These are phyloP conservation scores for Protonibea diacanthus DNA, from an alignment of 2,797 vertebrate genomes.

Conservation along the genomic window DNA sequence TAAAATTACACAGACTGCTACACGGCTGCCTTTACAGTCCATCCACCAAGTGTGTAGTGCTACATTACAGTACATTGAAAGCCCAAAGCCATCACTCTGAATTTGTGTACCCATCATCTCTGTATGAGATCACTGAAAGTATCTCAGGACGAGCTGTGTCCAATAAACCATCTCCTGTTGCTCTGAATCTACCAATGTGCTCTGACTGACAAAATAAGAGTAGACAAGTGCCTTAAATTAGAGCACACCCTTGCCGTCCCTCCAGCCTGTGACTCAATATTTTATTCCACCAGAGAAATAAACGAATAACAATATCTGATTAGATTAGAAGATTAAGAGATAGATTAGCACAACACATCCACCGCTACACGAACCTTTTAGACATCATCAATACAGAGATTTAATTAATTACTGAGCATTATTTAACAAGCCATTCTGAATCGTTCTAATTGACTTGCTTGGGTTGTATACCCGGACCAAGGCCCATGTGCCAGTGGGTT, in stretches of 20 bases:
- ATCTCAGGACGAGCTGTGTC: not conserved
- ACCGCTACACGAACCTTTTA: conserved; percentile 52
- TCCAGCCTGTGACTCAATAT: conserved; percentile 12
- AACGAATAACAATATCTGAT: conserved; percentile 55
- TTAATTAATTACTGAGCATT: conserved; percentile 64
- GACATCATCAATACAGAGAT: conserved; percentile 62
- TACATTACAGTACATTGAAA: not conserved
- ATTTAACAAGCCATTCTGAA: conserved; percentile 58
- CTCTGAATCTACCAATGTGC: not conserved
- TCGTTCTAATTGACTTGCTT: conserved; percentile 50
- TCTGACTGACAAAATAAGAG: conserved; percentile 40
- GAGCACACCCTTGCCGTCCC: conserved; percentile 14
- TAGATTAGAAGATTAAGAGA: conserved; percentile 66
- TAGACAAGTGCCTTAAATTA: conserved; percentile 45
- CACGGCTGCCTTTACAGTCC: not conserved
- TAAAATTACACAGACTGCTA: not conserved
- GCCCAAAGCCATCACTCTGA: not conserved
- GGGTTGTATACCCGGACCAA: conserved; percentile 8
- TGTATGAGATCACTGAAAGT: not conserved
- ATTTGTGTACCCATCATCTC: not conserved
- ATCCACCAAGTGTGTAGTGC: not conserved
- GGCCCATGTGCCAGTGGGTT: conserved; percentile 1
- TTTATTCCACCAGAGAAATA: conserved; percentile 38
- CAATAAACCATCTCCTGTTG: conserved; percentile 7
- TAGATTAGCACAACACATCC: conserved; percentile 59